These are phyloP conservation scores for Sinocyclocheilus grahami DNA, from an alignment of 2,113 vertebrate species.

Conservation along the genomic window DNA sequence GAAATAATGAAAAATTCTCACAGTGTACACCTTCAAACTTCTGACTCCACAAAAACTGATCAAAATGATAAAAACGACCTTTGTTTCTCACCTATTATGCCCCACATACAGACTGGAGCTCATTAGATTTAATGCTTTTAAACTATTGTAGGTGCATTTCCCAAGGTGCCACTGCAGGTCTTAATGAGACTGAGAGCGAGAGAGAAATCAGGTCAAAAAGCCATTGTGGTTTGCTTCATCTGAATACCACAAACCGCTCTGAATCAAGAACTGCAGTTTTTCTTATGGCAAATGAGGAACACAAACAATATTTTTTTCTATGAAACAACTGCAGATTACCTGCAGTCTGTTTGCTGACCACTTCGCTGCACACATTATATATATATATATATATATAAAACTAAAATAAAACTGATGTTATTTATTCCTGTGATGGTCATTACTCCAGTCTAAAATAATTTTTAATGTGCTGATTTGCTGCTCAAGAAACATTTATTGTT, in stretches of 20 bases:
- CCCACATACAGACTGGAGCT: slow-evolving; percentile 61
- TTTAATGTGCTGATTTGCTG: background rate
- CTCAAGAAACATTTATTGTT: background rate
- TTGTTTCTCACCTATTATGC: slow-evolving; percentile 65
- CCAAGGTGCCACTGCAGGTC: slow-evolving; percentile 40
- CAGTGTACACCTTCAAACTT: background rate
- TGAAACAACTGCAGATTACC: background rate
- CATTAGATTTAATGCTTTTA: slow-evolving; percentile 67
- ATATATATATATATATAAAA: too few species aligned
- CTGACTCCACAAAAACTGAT: slow-evolving; percentile 41
- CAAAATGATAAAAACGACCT: slow-evolving; percentile 64
- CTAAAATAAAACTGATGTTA: too few species aligned
- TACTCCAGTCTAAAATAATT: too few species aligned
- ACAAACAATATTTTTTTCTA: background rate
- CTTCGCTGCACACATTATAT: too few species aligned
- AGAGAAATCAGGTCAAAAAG: slow-evolving; percentile 14
- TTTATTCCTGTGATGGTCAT: too few species aligned
- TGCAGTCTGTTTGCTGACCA: too few species aligned
- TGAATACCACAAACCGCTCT: slow-evolving; percentile 42
- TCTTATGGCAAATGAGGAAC: background rate
- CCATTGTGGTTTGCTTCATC: slow-evolving; percentile 17
- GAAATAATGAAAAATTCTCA: background rate
- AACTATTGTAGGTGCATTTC: slow-evolving; percentile 61
- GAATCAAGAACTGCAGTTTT: background rate
- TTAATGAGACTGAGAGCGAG: slow-evolving; percentile 20